phyloP scores from a whole-genome alignment of 2,888 invertebrate genomes.

The Palloptera scutellata region DNA sequence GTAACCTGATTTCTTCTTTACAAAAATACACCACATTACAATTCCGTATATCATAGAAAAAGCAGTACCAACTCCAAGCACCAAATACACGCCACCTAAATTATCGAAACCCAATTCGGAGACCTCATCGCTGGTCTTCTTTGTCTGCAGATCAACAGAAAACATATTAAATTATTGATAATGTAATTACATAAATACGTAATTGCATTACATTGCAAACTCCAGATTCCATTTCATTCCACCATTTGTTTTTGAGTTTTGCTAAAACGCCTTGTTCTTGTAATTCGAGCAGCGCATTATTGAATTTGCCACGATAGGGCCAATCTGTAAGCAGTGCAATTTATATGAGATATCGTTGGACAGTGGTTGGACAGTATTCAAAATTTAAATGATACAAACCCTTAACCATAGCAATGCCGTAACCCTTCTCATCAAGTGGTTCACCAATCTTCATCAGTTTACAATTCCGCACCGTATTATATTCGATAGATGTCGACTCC shows the following conservation, averaged over 20 bases:
- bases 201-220: constrained; percentile 70
- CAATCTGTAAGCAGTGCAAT: constrained; percentile 52
- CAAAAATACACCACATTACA: constrained; percentile 53
- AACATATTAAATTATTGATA: not conserved
- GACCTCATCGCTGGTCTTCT: constrained; percentile 48
- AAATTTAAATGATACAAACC: constrained; percentile 60
- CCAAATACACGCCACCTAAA: constrained; percentile 72
- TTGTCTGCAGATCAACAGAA: constrained; percentile 40
- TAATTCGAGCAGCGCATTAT: constrained; percentile 80
- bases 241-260: constrained; percentile 85
- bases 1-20: constrained; percentile 53
- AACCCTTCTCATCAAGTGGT: constrained; percentile 75
- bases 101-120: constrained; percentile 69
- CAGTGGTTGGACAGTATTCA: not conserved
- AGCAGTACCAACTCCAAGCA: constrained; percentile 66
- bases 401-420: constrained; percentile 77
- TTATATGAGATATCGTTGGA: not conserved
- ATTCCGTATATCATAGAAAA: constrained; percentile 55
- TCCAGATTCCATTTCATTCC: constrained; percentile 83
- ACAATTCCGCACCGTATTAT: constrained; percentile 72
- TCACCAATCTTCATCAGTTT: constrained; percentile 70
- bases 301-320: constrained; percentile 77
- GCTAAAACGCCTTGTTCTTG: constrained; percentile 84
- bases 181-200: not conserved
- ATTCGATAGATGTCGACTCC: constrained; percentile 82